Evolutionary conservation across 2,797 vertebrate species (phyloP), one percentile per base, ranked within the genome.

Genomic region (Lacerta viridis): DNA sequence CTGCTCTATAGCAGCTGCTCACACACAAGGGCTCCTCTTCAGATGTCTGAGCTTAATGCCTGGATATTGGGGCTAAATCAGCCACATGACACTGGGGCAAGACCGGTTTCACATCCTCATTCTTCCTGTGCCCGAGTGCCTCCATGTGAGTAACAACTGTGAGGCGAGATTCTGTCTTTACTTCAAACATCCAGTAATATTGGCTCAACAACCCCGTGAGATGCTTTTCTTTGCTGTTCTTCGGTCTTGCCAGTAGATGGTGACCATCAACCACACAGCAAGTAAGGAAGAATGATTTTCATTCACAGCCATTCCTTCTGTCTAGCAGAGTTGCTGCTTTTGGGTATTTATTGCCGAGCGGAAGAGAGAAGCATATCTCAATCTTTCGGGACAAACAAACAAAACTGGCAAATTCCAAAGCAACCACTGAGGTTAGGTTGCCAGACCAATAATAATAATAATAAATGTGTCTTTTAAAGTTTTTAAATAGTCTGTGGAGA

Each of bases 221-320:
- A 69, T 43, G 27, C 27, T 88, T 79, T 82, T 29, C 79, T 46
- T 3, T 64, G 82, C 83, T 90, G 85, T 43, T 93, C 61, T 83
- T 66, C 43, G 23, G 39, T 91, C 29, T 85, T 78, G 86, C 94
- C 95, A 95, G 93, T 89, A 96, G 94, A 92, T 94, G 95, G 95
- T 90, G 92, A 75, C 88, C 87, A 29, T 88, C 78, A 83, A 90
- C 87, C 76, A 79, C 88, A 64, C 76, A 93, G 93, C 75, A 59
- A 36, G 59, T 3, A 68, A 75, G 36, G 39, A 76, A 33, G 0
- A 15, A 27, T 25, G 13, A 82, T 81, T 82, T 85, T 76, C 46
- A 81, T 86, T 59, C 61, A 33, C 17, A 25, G 29, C 39, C n/a
- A 46, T 64, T 17, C 29, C 25, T 77, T 55, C 59, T 69, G 84